Percentiles rank a stretch among this genome's conserved stretches.
Conservation (phyloP, 2,888 invertebrate species). For the Mycalesis mineus region DNA sequence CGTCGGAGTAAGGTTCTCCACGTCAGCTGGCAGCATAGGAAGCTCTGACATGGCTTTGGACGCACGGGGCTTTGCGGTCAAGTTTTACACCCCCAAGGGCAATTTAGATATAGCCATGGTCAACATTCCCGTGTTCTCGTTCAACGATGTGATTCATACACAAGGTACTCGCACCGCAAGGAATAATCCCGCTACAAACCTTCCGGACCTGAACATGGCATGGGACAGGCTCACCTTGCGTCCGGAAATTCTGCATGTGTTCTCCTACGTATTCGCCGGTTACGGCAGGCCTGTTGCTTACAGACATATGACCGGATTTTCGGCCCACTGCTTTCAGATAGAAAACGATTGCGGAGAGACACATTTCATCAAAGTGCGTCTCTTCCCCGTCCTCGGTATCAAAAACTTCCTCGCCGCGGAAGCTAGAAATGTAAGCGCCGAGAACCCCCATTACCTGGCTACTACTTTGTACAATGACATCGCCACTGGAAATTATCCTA, state of each 20-base stretch:
- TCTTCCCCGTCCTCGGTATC: conserved; percentile 76
- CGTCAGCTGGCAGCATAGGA: conserved; percentile 89
- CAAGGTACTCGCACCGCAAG: conserved; percentile 95
- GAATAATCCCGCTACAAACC: conserved; percentile 90
- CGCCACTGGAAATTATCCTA: not conserved
- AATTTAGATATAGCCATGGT: conserved; percentile 93
- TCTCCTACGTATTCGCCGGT: conserved; percentile 85
- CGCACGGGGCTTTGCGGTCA: conserved; percentile 92
- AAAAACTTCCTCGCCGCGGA: not conserved
- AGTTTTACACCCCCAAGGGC: conserved; percentile 93
- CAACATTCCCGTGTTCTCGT: conserved; percentile 92
- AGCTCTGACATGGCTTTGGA: conserved; percentile 91
- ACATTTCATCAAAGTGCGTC: conserved; percentile 91
- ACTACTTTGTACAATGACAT: not conserved
- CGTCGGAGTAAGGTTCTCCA: conserved; percentile 85
- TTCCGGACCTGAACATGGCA: conserved; percentile 91
- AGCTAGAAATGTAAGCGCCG: not conserved
- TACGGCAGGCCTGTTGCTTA: conserved; percentile 94
- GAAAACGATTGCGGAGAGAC: conserved; percentile 84
- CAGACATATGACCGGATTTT: conserved; percentile 94
- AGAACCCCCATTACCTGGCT: not conserved
- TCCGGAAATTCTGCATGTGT: conserved; percentile 87
- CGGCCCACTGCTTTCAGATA: conserved; percentile 92
- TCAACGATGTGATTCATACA: conserved; percentile 90
- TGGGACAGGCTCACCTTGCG: conserved; percentile 93